phyloP scores from a whole-genome alignment of 2,888 invertebrate species.

The Mythimna ferrago region DNA sequence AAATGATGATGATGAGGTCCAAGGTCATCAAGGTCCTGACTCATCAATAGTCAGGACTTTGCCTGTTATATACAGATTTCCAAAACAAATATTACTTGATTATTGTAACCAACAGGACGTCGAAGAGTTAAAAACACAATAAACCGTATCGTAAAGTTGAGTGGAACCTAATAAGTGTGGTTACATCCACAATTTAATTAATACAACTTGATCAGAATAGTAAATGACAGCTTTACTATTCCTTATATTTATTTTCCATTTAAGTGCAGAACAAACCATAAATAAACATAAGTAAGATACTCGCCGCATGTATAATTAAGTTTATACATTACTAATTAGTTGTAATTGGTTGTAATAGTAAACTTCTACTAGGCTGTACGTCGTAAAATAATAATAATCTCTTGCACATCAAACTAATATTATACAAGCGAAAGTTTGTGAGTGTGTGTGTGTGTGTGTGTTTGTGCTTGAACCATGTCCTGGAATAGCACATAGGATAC shows the following conservation, averaged over 20 bases:
- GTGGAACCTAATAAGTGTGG: neutral
- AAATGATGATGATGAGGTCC: no score
- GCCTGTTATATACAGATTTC: no score
- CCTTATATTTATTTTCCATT: slow-evolving; percentile 32
- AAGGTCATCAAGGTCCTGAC: no score
- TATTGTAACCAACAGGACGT: no score
- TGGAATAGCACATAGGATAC: no score
- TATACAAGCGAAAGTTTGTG: no score
- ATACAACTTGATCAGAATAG: slow-evolving; percentile 44
- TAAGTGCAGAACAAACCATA: slow-evolving; percentile 20
- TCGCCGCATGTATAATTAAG: slow-evolving; percentile 32
- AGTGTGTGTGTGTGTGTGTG: no score
- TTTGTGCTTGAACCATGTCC: no score
- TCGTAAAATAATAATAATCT: neutral
- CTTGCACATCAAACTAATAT: no score
- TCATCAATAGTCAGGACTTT: no score
- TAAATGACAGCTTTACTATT: slow-evolving; percentile 18
- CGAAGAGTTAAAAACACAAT: neutral
- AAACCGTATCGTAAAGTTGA: neutral
- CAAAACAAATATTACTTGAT: no score
- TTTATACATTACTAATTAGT: slow-evolving; percentile 30
- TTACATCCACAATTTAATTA: slow-evolving; percentile 19
- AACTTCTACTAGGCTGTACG: neutral
- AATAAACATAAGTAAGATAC: slow-evolving; percentile 33
- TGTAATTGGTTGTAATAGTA: slow-evolving; percentile 10